These are phyloP conservation scores for Tenualosa ilisha DNA, from an alignment of 2,797 vertebrate genomes.

Conservation along the genomic window DNA sequence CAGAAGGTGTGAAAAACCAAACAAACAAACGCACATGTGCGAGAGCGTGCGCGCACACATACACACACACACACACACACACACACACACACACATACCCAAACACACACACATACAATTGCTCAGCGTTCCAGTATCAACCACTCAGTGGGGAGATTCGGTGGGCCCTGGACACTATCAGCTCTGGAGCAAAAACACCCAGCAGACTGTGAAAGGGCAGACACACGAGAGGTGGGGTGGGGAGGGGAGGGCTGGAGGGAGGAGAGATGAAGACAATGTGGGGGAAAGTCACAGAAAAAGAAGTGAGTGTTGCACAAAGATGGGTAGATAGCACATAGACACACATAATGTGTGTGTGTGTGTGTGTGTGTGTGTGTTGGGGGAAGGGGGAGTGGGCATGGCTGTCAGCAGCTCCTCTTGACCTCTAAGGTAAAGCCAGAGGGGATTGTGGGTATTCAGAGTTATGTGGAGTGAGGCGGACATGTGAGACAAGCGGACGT, in stretches of 20 bases:
- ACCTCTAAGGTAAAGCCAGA: not conserved
- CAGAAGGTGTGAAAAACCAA: not conserved
- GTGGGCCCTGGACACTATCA: slow-evolving; percentile 45
- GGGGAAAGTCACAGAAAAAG: slow-evolving; percentile 40
- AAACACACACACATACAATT: not conserved
- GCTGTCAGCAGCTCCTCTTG: not conserved
- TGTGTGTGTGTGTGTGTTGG: slow-evolving; percentile 2
- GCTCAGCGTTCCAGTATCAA: slow-evolving; percentile 17
- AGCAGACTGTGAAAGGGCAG: slow-evolving; percentile 74
- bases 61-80: slow-evolving; percentile 39
- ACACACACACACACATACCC: slow-evolving; percentile 30
- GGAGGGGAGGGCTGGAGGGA: not conserved
- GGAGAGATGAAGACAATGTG: slow-evolving; percentile 25
- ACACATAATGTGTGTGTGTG: slow-evolving; percentile 1
- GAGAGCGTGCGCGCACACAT: not conserved
- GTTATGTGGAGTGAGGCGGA: not conserved
- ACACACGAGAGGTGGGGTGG: not conserved
- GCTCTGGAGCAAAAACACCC: slow-evolving; percentile 58
- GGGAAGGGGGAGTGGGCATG: not conserved
- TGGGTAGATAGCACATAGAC: not conserved
- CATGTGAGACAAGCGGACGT: not conserved
- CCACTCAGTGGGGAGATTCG: slow-evolving; percentile 6
- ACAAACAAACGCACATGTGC: not conserved
- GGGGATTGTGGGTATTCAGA: not conserved
- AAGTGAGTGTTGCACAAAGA: slow-evolving; percentile 45